Percentiles rank a stretch among this genome's conserved stretches.
phyloP scores from a whole-genome alignment of 64 coral and sea anemone species.

The Porites lutea region DNA sequence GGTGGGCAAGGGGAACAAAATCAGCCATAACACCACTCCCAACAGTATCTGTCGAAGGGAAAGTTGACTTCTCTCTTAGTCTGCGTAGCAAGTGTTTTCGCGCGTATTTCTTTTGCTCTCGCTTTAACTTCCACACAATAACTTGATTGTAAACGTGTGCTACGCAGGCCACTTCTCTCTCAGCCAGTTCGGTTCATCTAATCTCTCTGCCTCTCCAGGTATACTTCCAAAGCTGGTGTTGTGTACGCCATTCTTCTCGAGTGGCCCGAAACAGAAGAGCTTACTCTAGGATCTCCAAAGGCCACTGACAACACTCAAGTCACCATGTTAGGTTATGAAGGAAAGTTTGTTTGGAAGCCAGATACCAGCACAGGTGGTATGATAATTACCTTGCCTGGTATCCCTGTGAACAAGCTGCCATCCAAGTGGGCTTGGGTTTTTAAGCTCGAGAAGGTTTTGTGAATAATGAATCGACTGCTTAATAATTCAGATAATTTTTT shows the following conservation, averaged over 20 bases:
- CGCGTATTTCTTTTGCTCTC: no score
- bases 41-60: no score
- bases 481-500: no score
- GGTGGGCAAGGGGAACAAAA: no score
- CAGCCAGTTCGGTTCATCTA: not conserved
- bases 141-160: no score
- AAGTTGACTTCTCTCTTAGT: no score
- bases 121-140: no score
- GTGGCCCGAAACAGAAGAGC: constrained; percentile 63
- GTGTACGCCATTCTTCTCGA: constrained; percentile 91
- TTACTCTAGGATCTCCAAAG: constrained; percentile 69
- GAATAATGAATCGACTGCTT: not conserved
- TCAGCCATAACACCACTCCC: no score
- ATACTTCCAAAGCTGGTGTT: constrained; percentile 70
- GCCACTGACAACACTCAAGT: constrained; percentile 45
- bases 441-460: constrained; percentile 60
- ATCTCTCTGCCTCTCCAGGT: constrained; percentile 47
- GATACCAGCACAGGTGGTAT: not conserved
- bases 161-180: no score
- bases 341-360: constrained; percentile 48
- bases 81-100: no score
- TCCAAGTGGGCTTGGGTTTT: constrained; percentile 84
- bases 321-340: constrained; percentile 84
- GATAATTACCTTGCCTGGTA: constrained; percentile 32
- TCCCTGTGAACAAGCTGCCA: constrained; percentile 52